These are phyloP conservation scores for Scaptomyza polygonia DNA, from an alignment of 2,888 invertebrate species.

Conservation along the genomic window DNA sequence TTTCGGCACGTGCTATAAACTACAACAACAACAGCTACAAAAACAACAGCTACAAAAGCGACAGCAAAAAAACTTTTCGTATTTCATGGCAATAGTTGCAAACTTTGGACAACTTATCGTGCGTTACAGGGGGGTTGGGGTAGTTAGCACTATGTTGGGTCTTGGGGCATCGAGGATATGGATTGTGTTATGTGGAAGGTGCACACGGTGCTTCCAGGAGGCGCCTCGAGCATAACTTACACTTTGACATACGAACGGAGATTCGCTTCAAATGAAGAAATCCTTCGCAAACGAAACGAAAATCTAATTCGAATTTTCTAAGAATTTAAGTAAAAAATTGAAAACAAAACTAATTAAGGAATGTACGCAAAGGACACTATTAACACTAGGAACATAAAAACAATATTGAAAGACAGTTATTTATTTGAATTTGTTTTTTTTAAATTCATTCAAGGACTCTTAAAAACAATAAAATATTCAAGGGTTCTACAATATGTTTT, in stretches of 20 bases:
- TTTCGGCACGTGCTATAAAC: conserved; percentile 28
- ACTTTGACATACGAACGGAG: conserved; percentile 27
- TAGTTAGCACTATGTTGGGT: background rate
- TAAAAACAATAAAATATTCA: no score
- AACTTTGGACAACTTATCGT: conserved; percentile 46
- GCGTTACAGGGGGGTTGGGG: conserved; percentile 2
- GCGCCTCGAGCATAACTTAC: conserved; percentile 43
- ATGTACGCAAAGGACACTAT: no score
- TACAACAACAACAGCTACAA: conserved; percentile 22
- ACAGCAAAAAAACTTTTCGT: conserved; percentile 50
- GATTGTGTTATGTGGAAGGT: background rate
- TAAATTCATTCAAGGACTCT: no score
- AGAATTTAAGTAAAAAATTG: no score
- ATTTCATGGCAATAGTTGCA: conserved; percentile 63
- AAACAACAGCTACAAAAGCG: conserved; percentile 15
- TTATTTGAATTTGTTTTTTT: no score
- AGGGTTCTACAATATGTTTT: no score
- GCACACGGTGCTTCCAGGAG: background rate
- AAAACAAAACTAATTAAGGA: no score
- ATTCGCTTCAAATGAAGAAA: no score
- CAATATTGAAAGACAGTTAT: no score
- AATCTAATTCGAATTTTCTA: no score
- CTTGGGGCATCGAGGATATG: background rate
- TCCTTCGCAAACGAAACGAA: no score
- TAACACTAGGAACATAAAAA: no score